Evolutionary conservation across 2,797 vertebrate species (phyloP).

Genomic region (Chromis chromis): DNA sequence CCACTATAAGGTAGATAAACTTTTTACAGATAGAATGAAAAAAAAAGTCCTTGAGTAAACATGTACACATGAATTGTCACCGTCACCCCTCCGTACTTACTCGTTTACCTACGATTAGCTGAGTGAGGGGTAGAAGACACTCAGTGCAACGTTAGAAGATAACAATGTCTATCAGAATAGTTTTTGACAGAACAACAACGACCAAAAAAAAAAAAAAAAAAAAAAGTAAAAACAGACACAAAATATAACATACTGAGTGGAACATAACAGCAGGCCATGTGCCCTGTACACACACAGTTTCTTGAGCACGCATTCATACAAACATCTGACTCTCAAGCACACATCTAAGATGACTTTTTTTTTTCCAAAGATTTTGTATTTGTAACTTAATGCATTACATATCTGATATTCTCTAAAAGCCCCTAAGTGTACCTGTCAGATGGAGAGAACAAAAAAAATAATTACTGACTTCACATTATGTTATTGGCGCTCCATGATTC

Average conservation of each 20-base stretch:
- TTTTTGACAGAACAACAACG: slow-evolving; percentile 85
- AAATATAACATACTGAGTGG: slow-evolving; percentile 84
- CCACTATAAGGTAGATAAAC: slow-evolving; percentile 96
- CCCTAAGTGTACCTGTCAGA: slow-evolving; percentile 86
- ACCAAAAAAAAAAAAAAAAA: slow-evolving; percentile 19
- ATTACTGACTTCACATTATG: slow-evolving; percentile 92
- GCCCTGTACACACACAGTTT: slow-evolving; percentile 72
- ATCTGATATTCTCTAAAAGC: slow-evolving; percentile 78
- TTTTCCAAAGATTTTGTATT: slow-evolving; percentile 62
- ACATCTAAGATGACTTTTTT: slow-evolving; percentile 71
- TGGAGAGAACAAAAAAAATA: slow-evolving; percentile 69
- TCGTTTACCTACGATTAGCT: slow-evolving; percentile 86
- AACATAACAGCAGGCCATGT: slow-evolving; percentile 78
- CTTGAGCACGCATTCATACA: slow-evolving; percentile 77
- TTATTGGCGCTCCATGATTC: slow-evolving; percentile 94
- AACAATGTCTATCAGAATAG: slow-evolving; percentile 84
- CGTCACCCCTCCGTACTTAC: slow-evolving; percentile 84
- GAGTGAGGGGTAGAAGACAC: slow-evolving; percentile 92
- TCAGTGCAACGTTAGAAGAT: slow-evolving; percentile 98
- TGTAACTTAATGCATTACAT: slow-evolving; percentile 77
- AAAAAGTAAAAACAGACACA: slow-evolving; percentile 50
- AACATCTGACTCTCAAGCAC: slow-evolving; percentile 75
- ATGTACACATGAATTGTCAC: slow-evolving; percentile 96
- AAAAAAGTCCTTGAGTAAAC: slow-evolving; percentile 99
- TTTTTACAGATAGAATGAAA: slow-evolving; percentile 90